Evolutionary conservation across 2,113 vertebrate species (phyloP).

Genomic region (Cinclus mexicanus): DNA sequence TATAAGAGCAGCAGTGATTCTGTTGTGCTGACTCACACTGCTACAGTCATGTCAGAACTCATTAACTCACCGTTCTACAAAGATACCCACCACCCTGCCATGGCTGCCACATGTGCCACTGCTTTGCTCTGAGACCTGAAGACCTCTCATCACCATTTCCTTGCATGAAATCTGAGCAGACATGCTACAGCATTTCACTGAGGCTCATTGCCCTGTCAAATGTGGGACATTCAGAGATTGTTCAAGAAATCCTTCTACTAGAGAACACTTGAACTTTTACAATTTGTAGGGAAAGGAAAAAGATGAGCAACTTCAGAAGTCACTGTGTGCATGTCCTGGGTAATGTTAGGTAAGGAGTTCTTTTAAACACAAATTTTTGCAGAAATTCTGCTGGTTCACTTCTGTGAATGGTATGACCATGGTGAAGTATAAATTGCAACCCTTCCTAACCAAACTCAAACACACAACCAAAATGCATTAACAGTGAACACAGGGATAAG

Average conservation of each 20-base stretch:
- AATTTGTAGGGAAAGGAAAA: neutral
- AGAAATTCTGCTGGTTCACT: neutral
- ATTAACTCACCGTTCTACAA: neutral
- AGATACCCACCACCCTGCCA: too few species aligned
- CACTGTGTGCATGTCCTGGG: neutral
- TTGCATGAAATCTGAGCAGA: neutral
- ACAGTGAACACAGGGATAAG: neutral
- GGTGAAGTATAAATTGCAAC: neutral
- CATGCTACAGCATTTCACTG: neutral
- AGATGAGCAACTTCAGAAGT: neutral
- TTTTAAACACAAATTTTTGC: neutral
- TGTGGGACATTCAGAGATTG: neutral
- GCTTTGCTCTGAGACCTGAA: neutral
- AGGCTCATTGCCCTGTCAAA: neutral
- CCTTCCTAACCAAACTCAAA: neutral
- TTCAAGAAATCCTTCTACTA: neutral
- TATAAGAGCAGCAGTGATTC: neutral
- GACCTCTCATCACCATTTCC: neutral
- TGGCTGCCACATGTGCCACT: neutral
- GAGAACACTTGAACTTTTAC: fast-evolving
- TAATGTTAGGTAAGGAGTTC: neutral
- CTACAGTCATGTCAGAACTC: neutral
- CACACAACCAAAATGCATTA: neutral
- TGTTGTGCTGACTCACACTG: neutral
- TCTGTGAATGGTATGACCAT: neutral